Evolutionary conservation across 1,140 invertebrate species (phyloP).

Genomic region (Spodoptera frugiperda): DNA sequence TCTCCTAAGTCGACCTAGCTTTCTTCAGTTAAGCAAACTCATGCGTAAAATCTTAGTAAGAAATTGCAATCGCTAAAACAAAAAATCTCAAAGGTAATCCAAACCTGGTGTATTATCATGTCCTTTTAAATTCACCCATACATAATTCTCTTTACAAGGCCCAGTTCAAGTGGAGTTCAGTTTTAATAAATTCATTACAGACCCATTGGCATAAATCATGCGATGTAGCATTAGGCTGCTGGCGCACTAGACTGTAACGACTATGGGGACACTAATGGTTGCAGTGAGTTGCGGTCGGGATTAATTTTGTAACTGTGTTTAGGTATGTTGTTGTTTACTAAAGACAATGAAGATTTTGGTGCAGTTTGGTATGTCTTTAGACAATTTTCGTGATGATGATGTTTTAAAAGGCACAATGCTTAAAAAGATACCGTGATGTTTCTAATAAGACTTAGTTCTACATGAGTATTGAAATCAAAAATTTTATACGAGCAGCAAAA

Average conservation of each 20-base stretch:
- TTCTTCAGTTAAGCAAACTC: no score
- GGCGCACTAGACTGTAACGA: conserved; percentile 31
- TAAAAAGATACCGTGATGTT: no score
- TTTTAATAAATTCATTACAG: conserved; percentile 59
- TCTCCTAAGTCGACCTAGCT: no score
- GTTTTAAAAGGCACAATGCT: no score
- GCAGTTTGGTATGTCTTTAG: background rate
- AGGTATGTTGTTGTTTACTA: background rate
- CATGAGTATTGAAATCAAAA: no score
- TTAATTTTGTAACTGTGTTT: conserved; percentile 8
- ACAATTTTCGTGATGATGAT: background rate
- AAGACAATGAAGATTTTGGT: background rate
- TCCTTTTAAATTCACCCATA: background rate
- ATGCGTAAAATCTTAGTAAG: no score
- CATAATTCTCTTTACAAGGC: conserved; percentile 28
- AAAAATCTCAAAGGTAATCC: no score
- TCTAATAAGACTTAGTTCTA: no score
- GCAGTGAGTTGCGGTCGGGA: conserved; percentile 26
- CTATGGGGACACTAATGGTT: conserved; percentile 26
- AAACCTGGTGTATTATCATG: no score
- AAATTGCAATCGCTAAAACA: no score
- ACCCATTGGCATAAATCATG: conserved; percentile 46
- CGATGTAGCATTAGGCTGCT: conserved; percentile 10
- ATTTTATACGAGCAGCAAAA: no score
- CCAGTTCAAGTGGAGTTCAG: conserved; percentile 46